Conservation (phyloP, 2,888 invertebrate species). For the Digitonthophagus gazella region DNA sequence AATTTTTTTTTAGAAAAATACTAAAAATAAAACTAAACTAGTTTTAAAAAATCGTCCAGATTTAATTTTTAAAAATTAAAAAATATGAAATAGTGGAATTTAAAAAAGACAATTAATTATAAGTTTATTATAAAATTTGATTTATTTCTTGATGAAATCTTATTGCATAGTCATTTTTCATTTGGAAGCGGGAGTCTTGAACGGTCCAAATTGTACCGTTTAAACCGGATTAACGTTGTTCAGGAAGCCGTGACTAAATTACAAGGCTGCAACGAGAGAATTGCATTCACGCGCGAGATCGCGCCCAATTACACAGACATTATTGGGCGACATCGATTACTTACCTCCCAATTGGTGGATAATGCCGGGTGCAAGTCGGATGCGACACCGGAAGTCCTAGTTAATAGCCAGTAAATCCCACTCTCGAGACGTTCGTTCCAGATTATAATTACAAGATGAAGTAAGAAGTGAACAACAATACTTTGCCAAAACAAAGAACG, state of each 20-base stretch:
- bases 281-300: neutral
- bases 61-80: no score
- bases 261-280: neutral
- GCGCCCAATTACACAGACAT: neutral
- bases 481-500: neutral
- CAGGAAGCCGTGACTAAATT: neutral
- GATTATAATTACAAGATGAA: no score
- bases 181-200: neutral
- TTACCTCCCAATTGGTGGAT: neutral
- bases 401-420: neutral
- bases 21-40: no score
- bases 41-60: no score
- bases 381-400: neutral
- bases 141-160: neutral
- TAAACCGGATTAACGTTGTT: neutral
- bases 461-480: no score
- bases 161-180: neutral
- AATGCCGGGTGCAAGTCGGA: neutral
- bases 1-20: no score
- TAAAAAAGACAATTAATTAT: no score
- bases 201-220: neutral
- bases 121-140: neutral
- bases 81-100: no score
- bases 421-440: no score
- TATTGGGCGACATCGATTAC: neutral